These are phyloP conservation scores for Penelope pileata DNA, from an alignment of 2,113 vertebrate species.

Conservation along the genomic window DNA sequence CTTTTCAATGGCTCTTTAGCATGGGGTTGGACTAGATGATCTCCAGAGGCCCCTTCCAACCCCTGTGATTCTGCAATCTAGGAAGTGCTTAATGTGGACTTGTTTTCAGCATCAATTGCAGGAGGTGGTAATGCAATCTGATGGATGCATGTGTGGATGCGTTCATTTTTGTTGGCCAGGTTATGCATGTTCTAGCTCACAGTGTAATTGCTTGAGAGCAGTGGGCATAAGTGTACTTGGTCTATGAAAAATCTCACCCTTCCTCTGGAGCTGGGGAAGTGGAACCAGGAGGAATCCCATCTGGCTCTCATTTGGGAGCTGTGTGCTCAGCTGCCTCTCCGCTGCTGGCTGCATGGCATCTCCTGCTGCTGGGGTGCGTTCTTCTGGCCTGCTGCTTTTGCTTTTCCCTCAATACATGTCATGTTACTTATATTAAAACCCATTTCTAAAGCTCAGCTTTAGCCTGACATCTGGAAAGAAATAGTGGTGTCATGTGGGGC, in stretches of 20 bases:
- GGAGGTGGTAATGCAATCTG: neutral
- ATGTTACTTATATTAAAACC: neutral
- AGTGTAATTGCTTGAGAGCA: neutral
- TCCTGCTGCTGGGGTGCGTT: neutral
- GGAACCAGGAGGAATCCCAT: neutral
- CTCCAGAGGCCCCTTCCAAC: too few species aligned
- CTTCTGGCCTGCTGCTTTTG: neutral
- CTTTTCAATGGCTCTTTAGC: too few species aligned
- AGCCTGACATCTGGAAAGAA: neutral
- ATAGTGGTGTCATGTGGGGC: neutral
- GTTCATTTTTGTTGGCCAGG: neutral
- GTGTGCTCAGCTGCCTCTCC: neutral
- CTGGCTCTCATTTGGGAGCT: neutral
- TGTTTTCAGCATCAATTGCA: accelerated
- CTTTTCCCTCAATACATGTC: neutral
- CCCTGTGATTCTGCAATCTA: neutral
- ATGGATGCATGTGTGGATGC: accelerated
- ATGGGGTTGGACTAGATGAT: too few species aligned
- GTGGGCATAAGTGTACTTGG: neutral
- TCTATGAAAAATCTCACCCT: neutral
- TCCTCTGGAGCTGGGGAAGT: neutral
- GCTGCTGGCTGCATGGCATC: neutral
- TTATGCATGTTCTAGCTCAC: accelerated
- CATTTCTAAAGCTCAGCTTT: neutral
- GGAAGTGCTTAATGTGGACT: neutral